Evolutionary conservation across 1,140 invertebrate genomes (phyloP), one percentile per base, ranked within the genome.

Genomic region (Brachionus manjavacas): DNA sequence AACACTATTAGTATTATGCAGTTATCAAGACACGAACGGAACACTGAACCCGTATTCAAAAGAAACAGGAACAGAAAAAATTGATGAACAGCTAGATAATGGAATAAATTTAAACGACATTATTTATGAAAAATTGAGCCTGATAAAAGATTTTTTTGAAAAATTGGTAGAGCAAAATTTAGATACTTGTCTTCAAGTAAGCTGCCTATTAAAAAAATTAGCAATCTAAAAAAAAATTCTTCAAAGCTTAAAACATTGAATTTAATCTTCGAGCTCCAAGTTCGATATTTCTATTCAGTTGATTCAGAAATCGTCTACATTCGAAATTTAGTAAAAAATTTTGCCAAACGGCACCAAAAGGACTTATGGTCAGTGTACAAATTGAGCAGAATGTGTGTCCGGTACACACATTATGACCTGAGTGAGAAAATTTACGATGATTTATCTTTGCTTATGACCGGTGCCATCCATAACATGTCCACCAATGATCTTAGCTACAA

Each of bases 341-440:
- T 64, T 46, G 25, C 35, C 4, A 9, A 64, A 9, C 55, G 41
- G 12, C 55, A 81, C 20, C 25, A 68, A 20, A 35, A 4, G 11
- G 20, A 81, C n/a, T 23, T 60, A 35, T 81, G 79, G 79, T 68
- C 64, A 43, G 11, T 64, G 25, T 81, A 64, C 39, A 81, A 81
- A 46, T 4, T 81, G n/a, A 4, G 49, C 8, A 25, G 79, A 9
- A 81, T 81, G 79, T 81, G 79, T 25, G 79, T 81, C 25, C 49
- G 79, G 12, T 81, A 81, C 20, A 60, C 79, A n/a, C 16, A 64
- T 46, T 81, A 43, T 64, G 28, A 81, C 20, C 31, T 81, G 14
- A 25, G 52, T 3, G 31, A 60, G 8, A 20, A 68, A 60, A 81
- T 81, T 43, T 81, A 81, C 16, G 12, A 60, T 46, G 14, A 35